These are phyloP conservation scores for Rhegmatorhina hoffmannsi DNA, from an alignment of 2,113 vertebrate genomes.

Conservation along the genomic window DNA sequence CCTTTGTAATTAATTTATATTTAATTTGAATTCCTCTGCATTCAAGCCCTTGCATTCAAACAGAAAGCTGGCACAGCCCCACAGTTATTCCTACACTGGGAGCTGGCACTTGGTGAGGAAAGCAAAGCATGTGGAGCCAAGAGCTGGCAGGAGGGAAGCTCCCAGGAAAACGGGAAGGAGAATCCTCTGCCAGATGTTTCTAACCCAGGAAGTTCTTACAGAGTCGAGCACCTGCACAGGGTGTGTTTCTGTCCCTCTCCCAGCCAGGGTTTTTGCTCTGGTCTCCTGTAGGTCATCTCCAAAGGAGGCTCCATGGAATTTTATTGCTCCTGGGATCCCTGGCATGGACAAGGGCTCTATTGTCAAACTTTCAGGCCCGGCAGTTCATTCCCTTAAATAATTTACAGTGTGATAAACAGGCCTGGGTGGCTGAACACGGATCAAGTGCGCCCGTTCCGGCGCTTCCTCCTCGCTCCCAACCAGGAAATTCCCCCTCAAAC, in stretches of 20 bases:
- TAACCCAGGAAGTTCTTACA: neutral
- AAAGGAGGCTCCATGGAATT: neutral
- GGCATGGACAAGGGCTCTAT: neutral
- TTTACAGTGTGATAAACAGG: neutral
- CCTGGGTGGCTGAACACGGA: neutral
- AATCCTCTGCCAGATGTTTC: conserved; percentile 18
- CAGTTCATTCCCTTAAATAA: neutral
- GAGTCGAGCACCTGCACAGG: neutral
- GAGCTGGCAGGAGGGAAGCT: conserved; percentile 2
- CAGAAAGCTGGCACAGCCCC: conserved; percentile 2
- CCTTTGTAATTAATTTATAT: conserved; percentile 50
- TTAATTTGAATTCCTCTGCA: conserved; percentile 30
- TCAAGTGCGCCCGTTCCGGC: rapidly evolving
- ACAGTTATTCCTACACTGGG: neutral
- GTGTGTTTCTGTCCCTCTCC: neutral
- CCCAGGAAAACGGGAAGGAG: conserved; percentile 1
- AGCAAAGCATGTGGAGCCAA: conserved; percentile 3
- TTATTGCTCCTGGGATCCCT: neutral
- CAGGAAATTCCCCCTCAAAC: neutral
- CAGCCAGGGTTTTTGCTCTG: rapidly evolving
- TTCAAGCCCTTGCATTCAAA: neutral
- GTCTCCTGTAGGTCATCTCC: neutral
- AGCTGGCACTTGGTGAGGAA: conserved; percentile 50
- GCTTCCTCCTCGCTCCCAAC: neutral
- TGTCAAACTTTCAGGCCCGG: neutral